Evolutionary conservation across 2,888 invertebrate species (phyloP).

Genomic region (Auanema sp.): DNA sequence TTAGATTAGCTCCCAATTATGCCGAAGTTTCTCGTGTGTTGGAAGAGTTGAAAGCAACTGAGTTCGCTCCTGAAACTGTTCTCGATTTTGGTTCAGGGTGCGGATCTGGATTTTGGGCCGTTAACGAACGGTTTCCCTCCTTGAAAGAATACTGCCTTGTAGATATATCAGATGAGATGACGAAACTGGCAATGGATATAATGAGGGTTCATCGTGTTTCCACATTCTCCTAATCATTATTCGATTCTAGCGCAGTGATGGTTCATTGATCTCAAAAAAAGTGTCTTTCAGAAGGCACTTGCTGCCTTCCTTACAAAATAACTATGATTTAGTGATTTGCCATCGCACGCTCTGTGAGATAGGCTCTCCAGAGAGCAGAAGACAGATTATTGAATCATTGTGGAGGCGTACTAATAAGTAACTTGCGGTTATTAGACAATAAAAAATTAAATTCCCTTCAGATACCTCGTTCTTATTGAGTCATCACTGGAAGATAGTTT

Average conservation of each 20-base stretch:
- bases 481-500: constrained; percentile 67
- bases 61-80: constrained; percentile 77
- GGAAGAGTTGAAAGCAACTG: constrained; percentile 53
- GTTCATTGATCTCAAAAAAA: constrained; percentile 44
- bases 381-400: constrained; percentile 46
- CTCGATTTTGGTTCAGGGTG: constrained; percentile 91
- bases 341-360: constrained; percentile 56
- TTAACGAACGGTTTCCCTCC: too few relatives aligned
- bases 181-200: constrained; percentile 71
- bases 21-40: constrained; percentile 55
- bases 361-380: constrained; percentile 43
- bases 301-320: constrained; percentile 49
- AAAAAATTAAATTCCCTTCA: not conserved
- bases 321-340: constrained; percentile 57
- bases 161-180: constrained; percentile 81
- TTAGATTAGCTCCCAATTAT: constrained; percentile 52
- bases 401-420: constrained; percentile 58
- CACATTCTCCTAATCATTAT: not conserved
- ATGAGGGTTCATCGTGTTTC: constrained; percentile 36
- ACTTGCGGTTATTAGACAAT: not conserved
- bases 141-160: constrained; percentile 84
- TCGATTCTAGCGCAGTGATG: constrained; percentile 17
- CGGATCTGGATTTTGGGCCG: constrained; percentile 79
- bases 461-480: constrained; percentile 49
- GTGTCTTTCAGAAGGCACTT: constrained; percentile 52